A percentile compares a stretch with the other conserved stretches of the same genome.
Evolutionary conservation across 2,888 invertebrate species (phyloP).

Genomic region (Pseudeuparius sepicola): DNA sequence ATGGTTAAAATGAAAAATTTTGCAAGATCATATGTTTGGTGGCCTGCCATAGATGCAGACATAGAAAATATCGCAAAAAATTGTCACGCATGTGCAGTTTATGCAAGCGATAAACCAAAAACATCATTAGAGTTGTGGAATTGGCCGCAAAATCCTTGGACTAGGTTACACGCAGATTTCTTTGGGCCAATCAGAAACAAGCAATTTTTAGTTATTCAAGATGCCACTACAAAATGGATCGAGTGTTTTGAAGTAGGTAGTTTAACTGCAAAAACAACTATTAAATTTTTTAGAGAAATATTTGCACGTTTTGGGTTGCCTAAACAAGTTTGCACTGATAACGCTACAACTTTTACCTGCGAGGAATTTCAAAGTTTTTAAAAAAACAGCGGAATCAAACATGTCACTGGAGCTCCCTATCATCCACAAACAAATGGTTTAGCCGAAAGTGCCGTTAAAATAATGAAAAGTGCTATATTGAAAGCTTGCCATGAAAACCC

Average conservation of each 20-base stretch:
- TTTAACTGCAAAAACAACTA: slow-evolving; percentile 1
- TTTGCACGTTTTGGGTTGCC: slow-evolving; percentile 5
- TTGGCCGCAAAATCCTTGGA: not conserved
- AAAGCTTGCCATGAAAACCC: slow-evolving; percentile 9
- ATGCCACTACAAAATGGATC: slow-evolving; percentile 1
- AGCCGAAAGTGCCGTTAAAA: slow-evolving; percentile 12
- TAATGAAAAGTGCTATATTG: slow-evolving; percentile 11
- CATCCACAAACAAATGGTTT: slow-evolving; percentile 9
- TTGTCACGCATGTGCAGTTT: not conserved
- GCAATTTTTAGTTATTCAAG: not conserved
- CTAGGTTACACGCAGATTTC: slow-evolving; percentile 1
- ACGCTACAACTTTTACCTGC: slow-evolving; percentile 1
- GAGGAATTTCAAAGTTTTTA: slow-evolving; percentile 6
- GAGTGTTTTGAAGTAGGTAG: slow-evolving; percentile 2
- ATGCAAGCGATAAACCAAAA: not conserved
- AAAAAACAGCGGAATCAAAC: slow-evolving; percentile 8
- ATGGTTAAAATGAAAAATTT: slow-evolving; percentile 1
- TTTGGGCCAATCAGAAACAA: not conserved
- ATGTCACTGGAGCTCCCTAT: slow-evolving; percentile 10
- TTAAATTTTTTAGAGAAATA: slow-evolving; percentile 5
- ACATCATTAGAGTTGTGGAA: not conserved
- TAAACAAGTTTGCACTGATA: slow-evolving; percentile 2
- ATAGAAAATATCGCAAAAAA: slow-evolving; percentile 1
- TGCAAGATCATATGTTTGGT: slow-evolving; percentile 1
- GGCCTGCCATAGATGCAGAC: not conserved